These are phyloP conservation scores for Syngnathus acus DNA, from an alignment of 2,797 vertebrate genomes.

Conservation along the genomic window DNA sequence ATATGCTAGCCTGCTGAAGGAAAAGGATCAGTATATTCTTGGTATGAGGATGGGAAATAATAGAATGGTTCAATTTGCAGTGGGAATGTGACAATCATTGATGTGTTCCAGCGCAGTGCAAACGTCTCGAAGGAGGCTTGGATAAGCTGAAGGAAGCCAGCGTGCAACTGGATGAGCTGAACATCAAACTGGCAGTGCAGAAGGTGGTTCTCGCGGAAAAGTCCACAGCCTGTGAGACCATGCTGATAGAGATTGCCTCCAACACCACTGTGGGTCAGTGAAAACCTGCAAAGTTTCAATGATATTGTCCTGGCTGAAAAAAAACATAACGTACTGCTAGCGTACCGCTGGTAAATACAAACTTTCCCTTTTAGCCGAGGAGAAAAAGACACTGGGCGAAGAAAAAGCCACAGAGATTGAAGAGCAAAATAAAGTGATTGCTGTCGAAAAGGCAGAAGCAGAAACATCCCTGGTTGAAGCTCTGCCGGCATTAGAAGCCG, in stretches of 20 bases:
- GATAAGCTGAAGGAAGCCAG: constrained; percentile 91
- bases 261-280: constrained; percentile 81
- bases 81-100: constrained; percentile 1
- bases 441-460: constrained; percentile 83
- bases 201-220: constrained; percentile 88
- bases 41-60: constrained; percentile 61
- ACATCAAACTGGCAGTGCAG: constrained; percentile 86
- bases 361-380: constrained; percentile 72
- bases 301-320: background rate
- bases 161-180: constrained; percentile 82
- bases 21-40: constrained; percentile 82
- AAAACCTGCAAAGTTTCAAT: constrained; percentile 1
- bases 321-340: background rate
- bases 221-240: constrained; percentile 77
- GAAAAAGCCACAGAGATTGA: constrained; percentile 90
- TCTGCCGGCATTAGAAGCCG: constrained; percentile 83
- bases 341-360: background rate
- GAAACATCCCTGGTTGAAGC: constrained; percentile 85
- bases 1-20: constrained; percentile 78
- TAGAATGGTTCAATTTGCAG: background rate
- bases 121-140: constrained; percentile 84
- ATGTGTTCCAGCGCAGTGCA: constrained; percentile 77
- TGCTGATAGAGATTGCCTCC: constrained; percentile 78
- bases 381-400: constrained; percentile 85
- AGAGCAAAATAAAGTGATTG: constrained; percentile 87